These are phyloP conservation scores for Anticlea derivata DNA, from an alignment of 2,888 invertebrate species.

Conservation along the genomic window DNA sequence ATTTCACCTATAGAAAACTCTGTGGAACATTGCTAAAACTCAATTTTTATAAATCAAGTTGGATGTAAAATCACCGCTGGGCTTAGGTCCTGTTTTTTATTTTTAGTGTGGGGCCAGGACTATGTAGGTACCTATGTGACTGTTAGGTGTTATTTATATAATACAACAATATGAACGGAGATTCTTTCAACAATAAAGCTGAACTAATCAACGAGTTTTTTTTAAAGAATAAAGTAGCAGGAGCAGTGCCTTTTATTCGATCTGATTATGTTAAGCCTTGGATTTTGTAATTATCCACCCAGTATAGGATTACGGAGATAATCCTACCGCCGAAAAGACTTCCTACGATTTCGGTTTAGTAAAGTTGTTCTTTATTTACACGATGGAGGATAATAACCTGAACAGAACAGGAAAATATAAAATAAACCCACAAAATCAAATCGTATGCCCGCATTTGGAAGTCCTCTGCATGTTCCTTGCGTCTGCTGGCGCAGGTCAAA, in stretches of 20 bases:
- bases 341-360: slow-evolving; percentile 54
- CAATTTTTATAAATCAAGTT: no score
- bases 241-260: slow-evolving; percentile 28
- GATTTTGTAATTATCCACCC: slow-evolving; percentile 60
- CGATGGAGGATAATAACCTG: slow-evolving; percentile 29
- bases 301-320: slow-evolving; percentile 62
- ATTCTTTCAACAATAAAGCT: no score
- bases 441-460: neutral
- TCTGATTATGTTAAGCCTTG: slow-evolving; percentile 55
- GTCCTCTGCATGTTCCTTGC: no score
- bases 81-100: no score
- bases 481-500: neutral
- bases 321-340: slow-evolving; percentile 51
- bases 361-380: slow-evolving; percentile 48
- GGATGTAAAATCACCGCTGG: no score
- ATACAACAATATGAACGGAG: no score
- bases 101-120: no score
- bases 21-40: no score
- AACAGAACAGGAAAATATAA: neutral
- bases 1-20: no score
- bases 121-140: no score
- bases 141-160: no score
- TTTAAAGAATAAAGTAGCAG: slow-evolving; percentile 29
- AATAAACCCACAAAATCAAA: neutral
- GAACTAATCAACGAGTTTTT: slow-evolving; percentile 17